These are phyloP conservation scores for Lepus oiostolus DNA, from an alignment of 2,797 vertebrate species.

Conservation along the genomic window DNA sequence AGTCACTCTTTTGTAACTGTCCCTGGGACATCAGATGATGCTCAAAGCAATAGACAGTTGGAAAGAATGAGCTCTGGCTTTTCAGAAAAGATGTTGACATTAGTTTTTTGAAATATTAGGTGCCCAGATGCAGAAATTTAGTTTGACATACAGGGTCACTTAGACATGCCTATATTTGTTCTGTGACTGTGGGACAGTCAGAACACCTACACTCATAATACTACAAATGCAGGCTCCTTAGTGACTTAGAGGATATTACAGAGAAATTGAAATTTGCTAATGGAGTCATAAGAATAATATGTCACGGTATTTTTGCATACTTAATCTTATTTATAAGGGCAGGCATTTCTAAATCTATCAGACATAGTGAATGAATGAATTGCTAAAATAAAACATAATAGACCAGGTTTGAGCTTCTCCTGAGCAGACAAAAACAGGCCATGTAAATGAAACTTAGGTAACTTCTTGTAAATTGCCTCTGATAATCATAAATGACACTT, in stretches of 20 bases:
- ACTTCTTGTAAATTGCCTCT: not conserved
- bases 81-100: slow-evolving; percentile 1
- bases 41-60: slow-evolving; percentile 1
- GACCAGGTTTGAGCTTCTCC: not conserved
- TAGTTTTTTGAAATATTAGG: slow-evolving; percentile 14
- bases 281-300: not conserved
- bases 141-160: not conserved
- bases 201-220: not conserved
- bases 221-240: not conserved
- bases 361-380: not conserved
- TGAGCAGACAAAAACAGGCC: not conserved
- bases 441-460: not conserved
- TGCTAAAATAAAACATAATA: not conserved
- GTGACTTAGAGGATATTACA: not conserved
- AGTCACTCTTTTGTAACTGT: not conserved
- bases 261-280: slow-evolving; percentile 16
- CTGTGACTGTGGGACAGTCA: not conserved
- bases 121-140: not conserved
- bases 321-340: slow-evolving; percentile 7
- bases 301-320: not conserved
- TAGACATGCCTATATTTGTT: not conserved
- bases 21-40: not conserved
- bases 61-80: not conserved
- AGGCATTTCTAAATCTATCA: slow-evolving; percentile 28
- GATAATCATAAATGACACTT: not conserved